Base-by-base conservation (phyloP, 2,113 vertebrate genomes). In the Mormyrus iriodes region DNA sequence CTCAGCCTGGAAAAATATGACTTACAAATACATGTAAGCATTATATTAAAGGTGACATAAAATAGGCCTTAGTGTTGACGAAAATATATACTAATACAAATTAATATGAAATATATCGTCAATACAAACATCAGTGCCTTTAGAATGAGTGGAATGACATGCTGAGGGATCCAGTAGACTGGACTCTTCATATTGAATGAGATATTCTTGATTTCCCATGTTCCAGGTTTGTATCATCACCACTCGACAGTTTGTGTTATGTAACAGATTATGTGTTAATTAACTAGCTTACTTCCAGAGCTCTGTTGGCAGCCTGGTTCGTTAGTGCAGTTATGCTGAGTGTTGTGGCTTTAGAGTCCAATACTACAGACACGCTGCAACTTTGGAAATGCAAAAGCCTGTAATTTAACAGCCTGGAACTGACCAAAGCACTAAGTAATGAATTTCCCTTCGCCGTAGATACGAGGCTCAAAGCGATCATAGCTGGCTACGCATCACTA, bases 251-350 rank as follows among this genome's bases (percentile, higher is more conserved):
- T 84, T 84, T 84, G 44, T 13, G 82, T 84, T 84, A 84, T 84
- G 24, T 48, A 84, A 84, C 82, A 44, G 42, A 84, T 84, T 48
- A 84, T 3, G 82, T 84, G 82, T 84, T 84, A 84, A 84, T 84
- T 84, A 84, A 84, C 82, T 84, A 46, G 46, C 82, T 46, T 84
- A 84, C 39, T 86, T 86, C 51, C 46, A 86, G 85, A 82, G 15
- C 48, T 52, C n/a, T 35, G 13, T 55, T 53, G 48, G 85, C 85
- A 86, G 82, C 9, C 15, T 0, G 85, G 85, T 53, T 86, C n/a
- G 55, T 52, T 53, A 86, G 13, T 19, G 6, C 48, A 52, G 85
- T 15, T 55, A 31, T 35, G 27, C 85, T 35, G 49, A 51, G 27
- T 21, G 46, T 39, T 53, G 85, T 53, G n/a, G 3, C 42, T 46